These are phyloP conservation scores for Ataeniobius toweri DNA, from an alignment of 2,797 vertebrate genomes.

Conservation along the genomic window DNA sequence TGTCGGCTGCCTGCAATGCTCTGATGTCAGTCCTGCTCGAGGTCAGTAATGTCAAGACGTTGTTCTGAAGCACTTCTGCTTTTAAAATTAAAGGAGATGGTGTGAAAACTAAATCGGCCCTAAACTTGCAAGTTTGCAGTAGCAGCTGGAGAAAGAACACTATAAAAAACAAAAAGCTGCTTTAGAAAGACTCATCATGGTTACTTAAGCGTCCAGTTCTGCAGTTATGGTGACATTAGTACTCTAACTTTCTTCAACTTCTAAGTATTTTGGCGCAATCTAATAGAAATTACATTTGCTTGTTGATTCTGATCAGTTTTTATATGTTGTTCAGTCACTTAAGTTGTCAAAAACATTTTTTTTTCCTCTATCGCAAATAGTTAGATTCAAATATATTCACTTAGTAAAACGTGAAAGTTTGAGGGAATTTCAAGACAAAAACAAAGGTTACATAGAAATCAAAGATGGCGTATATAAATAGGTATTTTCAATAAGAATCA, in stretches of 20 bases:
- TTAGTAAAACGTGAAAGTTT: too few relatives aligned
- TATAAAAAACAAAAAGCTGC: not conserved
- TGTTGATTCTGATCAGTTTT: not conserved
- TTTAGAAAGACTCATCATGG: not conserved
- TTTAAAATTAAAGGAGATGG: conserved; percentile 17
- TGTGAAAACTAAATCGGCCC: conserved; percentile 24
- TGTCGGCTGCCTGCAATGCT: conserved; percentile 46
- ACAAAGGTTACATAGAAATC: too few relatives aligned
- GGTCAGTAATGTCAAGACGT: conserved; percentile 12
- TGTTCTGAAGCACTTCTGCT: conserved; percentile 39
- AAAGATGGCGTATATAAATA: too few relatives aligned
- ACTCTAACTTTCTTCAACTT: not conserved
- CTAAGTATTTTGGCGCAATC: not conserved
- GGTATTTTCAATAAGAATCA: too few relatives aligned
- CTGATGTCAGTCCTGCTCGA: conserved; percentile 34
- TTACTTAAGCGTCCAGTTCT: not conserved
- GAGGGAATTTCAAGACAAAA: not conserved
- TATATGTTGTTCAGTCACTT: not conserved
- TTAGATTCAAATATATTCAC: not conserved
- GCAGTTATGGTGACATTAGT: too few relatives aligned
- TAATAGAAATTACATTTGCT: not conserved
- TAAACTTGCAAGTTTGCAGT: conserved; percentile 23
- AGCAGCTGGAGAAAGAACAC: not conserved
- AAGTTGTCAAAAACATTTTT: not conserved
- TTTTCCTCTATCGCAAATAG: not conserved